These are phyloP conservation scores for Dermochelys coriacea DNA, from an alignment of 2,797 vertebrate species.

Conservation along the genomic window DNA sequence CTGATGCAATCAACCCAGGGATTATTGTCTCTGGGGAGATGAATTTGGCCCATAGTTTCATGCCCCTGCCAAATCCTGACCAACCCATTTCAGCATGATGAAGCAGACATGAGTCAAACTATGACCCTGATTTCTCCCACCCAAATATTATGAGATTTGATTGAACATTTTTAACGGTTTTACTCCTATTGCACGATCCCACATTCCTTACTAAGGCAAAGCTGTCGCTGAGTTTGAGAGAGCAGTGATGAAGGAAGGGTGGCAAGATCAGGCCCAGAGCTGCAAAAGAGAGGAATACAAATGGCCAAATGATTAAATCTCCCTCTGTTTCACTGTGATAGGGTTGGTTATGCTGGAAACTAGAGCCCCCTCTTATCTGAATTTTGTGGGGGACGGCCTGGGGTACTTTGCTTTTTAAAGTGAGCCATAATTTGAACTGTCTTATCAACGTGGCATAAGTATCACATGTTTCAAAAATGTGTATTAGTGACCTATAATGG, in stretches of 20 bases:
- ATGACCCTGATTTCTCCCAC: not conserved
- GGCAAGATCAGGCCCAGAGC: not conserved
- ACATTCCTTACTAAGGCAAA: not conserved
- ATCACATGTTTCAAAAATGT: constrained; percentile 15
- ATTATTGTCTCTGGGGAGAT: not conserved
- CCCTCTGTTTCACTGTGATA: not conserved
- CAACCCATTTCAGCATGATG: not conserved
- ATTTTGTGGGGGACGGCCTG: not conserved
- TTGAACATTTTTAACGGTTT: not conserved
- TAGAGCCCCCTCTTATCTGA: not conserved
- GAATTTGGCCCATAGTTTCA: constrained; percentile 49
- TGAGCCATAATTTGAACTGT: constrained; percentile 33
- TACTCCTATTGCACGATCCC: not conserved
- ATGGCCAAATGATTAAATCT: not conserved
- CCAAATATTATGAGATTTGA: not conserved
- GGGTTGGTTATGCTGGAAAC: not conserved
- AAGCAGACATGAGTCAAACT: constrained; percentile 7
- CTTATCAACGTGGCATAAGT: not conserved
- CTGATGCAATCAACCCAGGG: not conserved
- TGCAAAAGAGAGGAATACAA: not conserved
- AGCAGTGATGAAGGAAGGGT: not conserved
- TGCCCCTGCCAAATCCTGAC: constrained; percentile 6
- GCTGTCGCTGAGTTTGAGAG: constrained; percentile 19
- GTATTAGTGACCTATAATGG: constrained; percentile 17
- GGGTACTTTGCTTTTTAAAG: not conserved